These are phyloP conservation scores for Cybosia mesomella DNA, from an alignment of 2,888 invertebrate species.

Conservation along the genomic window DNA sequence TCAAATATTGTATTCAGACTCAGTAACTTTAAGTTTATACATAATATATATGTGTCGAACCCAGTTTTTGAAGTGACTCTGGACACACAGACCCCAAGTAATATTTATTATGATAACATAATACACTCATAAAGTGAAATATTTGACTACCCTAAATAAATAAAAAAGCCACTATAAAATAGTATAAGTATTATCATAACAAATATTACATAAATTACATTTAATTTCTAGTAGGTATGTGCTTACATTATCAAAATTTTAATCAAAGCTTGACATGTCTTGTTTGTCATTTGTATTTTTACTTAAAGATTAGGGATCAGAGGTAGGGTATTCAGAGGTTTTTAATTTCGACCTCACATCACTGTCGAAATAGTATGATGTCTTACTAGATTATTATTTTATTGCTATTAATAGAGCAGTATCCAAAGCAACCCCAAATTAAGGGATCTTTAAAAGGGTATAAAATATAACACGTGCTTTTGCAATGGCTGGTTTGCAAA, in stretches of 20 bases:
- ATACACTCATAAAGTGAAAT: not conserved
- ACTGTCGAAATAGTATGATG: not conserved
- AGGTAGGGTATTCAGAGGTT: too few species aligned
- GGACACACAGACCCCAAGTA: not conserved
- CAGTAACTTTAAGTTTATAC: not conserved
- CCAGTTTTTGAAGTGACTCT: not conserved
- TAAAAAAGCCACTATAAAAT: not conserved
- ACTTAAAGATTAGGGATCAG: too few species aligned
- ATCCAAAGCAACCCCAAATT: not conserved
- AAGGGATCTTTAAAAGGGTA: not conserved
- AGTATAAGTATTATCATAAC: not conserved
- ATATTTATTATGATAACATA: not conserved
- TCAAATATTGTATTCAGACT: not conserved
- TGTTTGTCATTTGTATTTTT: not conserved
- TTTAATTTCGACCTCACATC: not conserved
- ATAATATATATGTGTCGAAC: not conserved
- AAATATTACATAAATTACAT: not conserved
- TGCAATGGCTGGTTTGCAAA: conserved; percentile 12
- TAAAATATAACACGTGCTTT: conserved; percentile 4
- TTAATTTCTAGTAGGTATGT: not conserved
- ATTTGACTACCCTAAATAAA: not conserved
- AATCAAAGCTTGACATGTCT: conserved; percentile 4
- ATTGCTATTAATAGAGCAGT: not conserved
- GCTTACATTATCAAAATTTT: conserved; percentile 2
- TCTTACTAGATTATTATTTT: not conserved